Percentiles rank a stretch among this genome's conserved stretches.
phyloP scores from a whole-genome alignment of 2,888 invertebrate genomes.

The Stictocephala bisonia region DNA sequence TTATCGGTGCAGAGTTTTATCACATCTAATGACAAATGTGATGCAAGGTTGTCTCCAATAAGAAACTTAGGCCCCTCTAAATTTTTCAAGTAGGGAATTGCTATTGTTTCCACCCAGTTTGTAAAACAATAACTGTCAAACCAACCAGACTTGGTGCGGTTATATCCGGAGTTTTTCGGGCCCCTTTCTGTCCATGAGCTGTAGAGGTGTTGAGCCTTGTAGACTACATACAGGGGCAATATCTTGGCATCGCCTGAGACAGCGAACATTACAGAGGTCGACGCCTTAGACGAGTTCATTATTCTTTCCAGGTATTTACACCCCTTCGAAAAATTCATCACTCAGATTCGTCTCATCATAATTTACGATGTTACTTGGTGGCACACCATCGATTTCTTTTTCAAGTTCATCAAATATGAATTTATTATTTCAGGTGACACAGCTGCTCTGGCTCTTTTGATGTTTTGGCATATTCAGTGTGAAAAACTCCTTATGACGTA shows the following conservation, averaged over 20 bases:
- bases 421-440: conserved; percentile 54
- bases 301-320: conserved; percentile 51
- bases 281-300: conserved; percentile 50
- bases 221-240: conserved; percentile 52
- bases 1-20: conserved; percentile 59
- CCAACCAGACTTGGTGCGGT: conserved; percentile 60
- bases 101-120: conserved; percentile 60
- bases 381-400: conserved; percentile 48
- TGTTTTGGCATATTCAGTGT: conserved; percentile 50
- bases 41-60: conserved; percentile 62
- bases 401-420: conserved; percentile 56
- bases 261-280: conserved; percentile 53
- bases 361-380: conserved; percentile 54
- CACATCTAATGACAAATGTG: conserved; percentile 41
- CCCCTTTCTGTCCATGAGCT: conserved; percentile 51
- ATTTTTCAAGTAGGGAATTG: conserved; percentile 56
- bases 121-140: conserved; percentile 59
- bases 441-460: conserved; percentile 56
- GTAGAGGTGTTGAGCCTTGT: conserved; percentile 51
- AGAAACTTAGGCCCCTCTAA: conserved; percentile 59
- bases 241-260: conserved; percentile 50
- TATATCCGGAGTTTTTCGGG: conserved; percentile 55
- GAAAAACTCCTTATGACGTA: conserved; percentile 51
- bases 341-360: conserved; percentile 62
- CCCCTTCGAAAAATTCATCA: no score